Conservation (phyloP, 2,888 invertebrate genomes). For the Ctenicera cuprea region DNA sequence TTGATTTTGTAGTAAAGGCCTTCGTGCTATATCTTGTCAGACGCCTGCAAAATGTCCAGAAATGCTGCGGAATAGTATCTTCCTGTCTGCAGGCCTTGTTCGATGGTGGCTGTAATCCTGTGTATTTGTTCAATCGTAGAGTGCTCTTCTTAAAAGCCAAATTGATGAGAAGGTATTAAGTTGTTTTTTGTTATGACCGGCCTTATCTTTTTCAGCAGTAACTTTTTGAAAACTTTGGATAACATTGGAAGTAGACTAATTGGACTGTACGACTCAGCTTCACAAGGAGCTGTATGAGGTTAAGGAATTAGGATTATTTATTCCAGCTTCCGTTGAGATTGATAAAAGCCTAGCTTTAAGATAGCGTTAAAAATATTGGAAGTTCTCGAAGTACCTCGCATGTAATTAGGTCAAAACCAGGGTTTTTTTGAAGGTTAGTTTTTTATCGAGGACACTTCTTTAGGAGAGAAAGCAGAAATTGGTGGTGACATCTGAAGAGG, state of each 20-base stretch:
- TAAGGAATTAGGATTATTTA: neutral
- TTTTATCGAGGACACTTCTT: neutral
- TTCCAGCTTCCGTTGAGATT: neutral
- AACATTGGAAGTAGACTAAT: no score
- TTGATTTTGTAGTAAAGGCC: no score
- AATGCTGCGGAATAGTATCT: no score
- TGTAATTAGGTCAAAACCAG: no score
- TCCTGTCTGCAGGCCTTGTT: no score
- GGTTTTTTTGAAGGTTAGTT: neutral
- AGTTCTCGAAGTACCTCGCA: no score
- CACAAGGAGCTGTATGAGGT: neutral
- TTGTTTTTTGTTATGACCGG: neutral
- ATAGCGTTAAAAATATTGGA: no score
- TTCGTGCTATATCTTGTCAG: neutral
- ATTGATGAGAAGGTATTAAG: conserved; percentile 1
- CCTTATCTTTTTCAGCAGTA: neutral
- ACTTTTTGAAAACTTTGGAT: conserved; percentile 4
- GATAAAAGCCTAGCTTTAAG: neutral
- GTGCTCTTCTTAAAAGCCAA: no score
- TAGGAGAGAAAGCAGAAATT: neutral
- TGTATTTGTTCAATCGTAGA: no score
- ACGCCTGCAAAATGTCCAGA: conserved; percentile 13
- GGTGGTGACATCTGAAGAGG: neutral
- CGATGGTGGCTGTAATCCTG: no score
- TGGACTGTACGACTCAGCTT: conserved; percentile 5